Percentiles rank a stretch among this genome's conserved stretches.
phyloP scores from a whole-genome alignment of 1,140 invertebrate genomes.

The Trachymyrmex septentrionalis region DNA sequence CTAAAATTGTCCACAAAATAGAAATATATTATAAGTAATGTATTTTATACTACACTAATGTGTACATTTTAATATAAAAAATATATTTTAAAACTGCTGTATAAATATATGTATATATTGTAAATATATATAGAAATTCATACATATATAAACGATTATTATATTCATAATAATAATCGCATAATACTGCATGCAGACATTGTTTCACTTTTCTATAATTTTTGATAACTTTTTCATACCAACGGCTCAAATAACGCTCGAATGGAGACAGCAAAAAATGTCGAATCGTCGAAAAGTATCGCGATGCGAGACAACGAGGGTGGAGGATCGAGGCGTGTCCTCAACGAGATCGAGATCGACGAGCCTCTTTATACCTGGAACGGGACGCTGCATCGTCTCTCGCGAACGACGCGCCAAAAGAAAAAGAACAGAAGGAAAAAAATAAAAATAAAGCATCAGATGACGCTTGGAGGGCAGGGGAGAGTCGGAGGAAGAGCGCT shows the following conservation, averaged over 20 bases:
- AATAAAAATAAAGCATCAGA: slow-evolving; percentile 37
- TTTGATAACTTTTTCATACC: background rate
- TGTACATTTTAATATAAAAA: background rate
- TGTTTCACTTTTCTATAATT: background rate
- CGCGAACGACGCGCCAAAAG: slow-evolving; percentile 36
- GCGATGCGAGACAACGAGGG: slow-evolving; percentile 10
- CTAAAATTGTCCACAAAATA: background rate
- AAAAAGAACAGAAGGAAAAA: slow-evolving; percentile 4
- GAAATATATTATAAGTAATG: background rate
- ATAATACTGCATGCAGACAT: no score
- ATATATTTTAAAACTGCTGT: no score
- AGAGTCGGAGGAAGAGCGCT: background rate
- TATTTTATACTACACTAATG: background rate
- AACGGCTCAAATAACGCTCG: slow-evolving; percentile 12
- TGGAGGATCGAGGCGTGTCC: slow-evolving; percentile 56
- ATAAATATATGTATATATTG: no score
- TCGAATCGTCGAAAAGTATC: slow-evolving; percentile 48
- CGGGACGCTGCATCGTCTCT: slow-evolving; percentile 39
- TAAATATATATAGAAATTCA: no score
- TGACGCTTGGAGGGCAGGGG: background rate
- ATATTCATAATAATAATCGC: no score
- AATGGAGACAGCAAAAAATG: slow-evolving; percentile 50
- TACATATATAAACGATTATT: no score
- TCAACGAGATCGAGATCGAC: slow-evolving; percentile 58
- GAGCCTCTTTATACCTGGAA: slow-evolving; percentile 53